Conservation (phyloP, 2,888 invertebrate genomes). For the Sinodicranocentrus sp. region DNA sequence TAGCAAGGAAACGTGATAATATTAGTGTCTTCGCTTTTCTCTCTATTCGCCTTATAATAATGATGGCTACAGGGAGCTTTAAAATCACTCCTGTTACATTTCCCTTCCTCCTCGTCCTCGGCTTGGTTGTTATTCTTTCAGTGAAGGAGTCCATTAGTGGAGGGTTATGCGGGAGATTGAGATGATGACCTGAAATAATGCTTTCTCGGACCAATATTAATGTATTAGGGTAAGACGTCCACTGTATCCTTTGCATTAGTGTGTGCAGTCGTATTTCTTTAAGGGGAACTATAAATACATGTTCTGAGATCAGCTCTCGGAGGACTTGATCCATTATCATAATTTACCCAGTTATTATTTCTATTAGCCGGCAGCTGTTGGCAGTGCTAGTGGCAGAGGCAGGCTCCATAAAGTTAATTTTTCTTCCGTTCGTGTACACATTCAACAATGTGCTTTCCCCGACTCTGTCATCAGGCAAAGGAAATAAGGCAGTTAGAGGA, state of each 20-base stretch:
- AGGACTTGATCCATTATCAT: conserved; percentile 3
- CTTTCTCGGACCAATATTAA: background rate
- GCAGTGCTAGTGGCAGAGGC: background rate
- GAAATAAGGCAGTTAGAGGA: too few species aligned
- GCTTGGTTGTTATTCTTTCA: background rate
- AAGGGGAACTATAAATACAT: background rate
- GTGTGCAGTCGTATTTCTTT: background rate
- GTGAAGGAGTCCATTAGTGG: conserved; percentile 12
- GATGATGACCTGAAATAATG: conserved; percentile 19
- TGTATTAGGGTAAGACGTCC: background rate
- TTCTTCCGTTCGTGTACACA: background rate
- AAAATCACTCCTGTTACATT: background rate
- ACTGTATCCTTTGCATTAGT: background rate
- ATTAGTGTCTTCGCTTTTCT: background rate
- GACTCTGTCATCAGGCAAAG: too few species aligned
- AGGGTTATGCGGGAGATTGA: background rate
- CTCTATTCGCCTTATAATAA: background rate
- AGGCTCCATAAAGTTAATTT: background rate
- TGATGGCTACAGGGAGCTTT: conserved; percentile 3
- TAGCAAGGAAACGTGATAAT: conserved; percentile 4
- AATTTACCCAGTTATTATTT: conserved; percentile 12
- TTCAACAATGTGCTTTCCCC: too few species aligned
- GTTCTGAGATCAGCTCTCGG: background rate
- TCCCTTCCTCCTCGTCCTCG: background rate
- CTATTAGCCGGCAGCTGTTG: conserved; percentile 17